Evolutionary conservation across 2,797 vertebrate genomes (phyloP).

Genomic region (Margarornis squamiger): DNA sequence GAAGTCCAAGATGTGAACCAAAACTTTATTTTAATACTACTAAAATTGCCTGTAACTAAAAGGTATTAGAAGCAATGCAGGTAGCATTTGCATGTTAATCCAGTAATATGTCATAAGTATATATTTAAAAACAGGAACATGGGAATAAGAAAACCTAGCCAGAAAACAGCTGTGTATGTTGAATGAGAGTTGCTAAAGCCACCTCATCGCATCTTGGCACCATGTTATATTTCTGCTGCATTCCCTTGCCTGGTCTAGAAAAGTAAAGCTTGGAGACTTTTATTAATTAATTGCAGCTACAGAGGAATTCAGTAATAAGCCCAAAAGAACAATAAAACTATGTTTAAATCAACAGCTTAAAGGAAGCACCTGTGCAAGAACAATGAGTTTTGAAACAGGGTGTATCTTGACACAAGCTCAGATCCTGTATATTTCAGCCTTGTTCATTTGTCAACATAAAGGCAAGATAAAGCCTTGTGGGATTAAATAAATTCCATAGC

Average conservation of each 20-base stretch:
- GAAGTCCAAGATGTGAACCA: not conserved
- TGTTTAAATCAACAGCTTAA: constrained; percentile 55
- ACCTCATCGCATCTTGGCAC: not conserved
- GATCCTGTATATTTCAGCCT: constrained; percentile 62
- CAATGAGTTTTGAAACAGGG: constrained; percentile 56
- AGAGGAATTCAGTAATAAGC: constrained; percentile 34
- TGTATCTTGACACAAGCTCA: constrained; percentile 68
- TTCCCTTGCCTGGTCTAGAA: constrained; percentile 20
- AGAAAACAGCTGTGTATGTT: not conserved
- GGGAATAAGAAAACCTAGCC: not conserved
- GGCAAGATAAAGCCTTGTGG: constrained; percentile 72
- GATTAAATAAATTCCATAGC: constrained; percentile 76
- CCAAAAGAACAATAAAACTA: constrained; percentile 17
- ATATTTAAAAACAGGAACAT: not conserved
- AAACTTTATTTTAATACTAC: not conserved
- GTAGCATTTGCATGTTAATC: not conserved
- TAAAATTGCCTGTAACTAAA: not conserved
- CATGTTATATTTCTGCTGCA: constrained; percentile 7
- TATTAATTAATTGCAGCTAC: constrained; percentile 14
- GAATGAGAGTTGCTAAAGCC: not conserved
- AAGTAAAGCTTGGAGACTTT: constrained; percentile 7
- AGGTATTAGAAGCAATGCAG: not conserved
- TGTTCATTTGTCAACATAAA: constrained; percentile 86
- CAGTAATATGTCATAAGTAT: not conserved
- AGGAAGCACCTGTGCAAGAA: constrained; percentile 58